Conservation (phyloP, 2,113 vertebrate genomes). For the Andinoacara biseriatus region DNA sequence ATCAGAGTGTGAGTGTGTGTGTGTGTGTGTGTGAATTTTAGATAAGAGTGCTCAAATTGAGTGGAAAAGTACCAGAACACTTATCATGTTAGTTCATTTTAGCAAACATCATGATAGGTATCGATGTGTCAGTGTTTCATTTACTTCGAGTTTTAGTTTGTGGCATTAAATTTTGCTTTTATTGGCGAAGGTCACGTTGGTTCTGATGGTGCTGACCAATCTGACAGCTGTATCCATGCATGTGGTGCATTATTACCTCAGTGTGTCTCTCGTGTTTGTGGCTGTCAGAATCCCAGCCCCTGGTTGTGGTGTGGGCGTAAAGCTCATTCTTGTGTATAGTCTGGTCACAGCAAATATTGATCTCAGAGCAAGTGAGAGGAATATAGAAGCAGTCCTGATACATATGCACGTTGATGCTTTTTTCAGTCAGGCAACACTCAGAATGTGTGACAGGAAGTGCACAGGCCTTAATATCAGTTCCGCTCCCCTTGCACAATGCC, state of each 20-base stretch:
- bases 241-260: neutral
- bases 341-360: conserved; percentile 69
- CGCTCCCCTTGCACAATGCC: conserved; percentile 10
- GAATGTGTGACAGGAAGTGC: conserved; percentile 57
- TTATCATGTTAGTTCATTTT: too few species aligned
- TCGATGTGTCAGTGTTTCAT: too few species aligned
- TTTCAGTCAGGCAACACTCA: conserved; percentile 22
- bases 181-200: neutral
- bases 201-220: neutral
- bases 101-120: too few species aligned
- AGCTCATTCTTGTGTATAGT: conserved; percentile 44
- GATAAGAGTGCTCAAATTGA: too few species aligned
- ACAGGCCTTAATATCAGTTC: conserved; percentile 41
- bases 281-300: conserved; percentile 7
- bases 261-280: neutral
- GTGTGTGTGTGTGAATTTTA: too few species aligned
- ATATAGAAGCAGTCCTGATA: conserved; percentile 58
- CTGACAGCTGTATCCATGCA: neutral
- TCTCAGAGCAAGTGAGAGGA: conserved; percentile 62
- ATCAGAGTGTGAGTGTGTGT: too few species aligned
- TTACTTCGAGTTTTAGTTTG: too few species aligned
- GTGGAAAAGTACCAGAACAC: too few species aligned
- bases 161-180: neutral
- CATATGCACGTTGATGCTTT: conserved; percentile 38
- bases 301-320: conserved; percentile 36